Base-by-base conservation (phyloP, 2,797 vertebrate genomes). In the Sternarchorhynchus goeldii region DNA sequence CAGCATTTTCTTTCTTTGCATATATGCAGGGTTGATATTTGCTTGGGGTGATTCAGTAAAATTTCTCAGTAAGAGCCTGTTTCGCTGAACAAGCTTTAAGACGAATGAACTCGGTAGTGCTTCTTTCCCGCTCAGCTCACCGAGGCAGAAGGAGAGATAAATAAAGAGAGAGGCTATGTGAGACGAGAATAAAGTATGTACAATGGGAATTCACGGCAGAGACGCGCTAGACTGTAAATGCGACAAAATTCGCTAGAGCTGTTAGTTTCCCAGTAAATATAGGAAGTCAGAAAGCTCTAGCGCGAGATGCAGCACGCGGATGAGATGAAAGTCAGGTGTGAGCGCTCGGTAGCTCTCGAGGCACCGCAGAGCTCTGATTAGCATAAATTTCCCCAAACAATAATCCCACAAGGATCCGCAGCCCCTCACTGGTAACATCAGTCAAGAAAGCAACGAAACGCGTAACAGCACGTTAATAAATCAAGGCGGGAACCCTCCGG, bases 21-120 rank as follows among this genome's bases (percentile, higher is more conserved):
- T 39, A 7, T 31, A 71, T 20, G 60, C 32, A 45, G 29, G n/a
- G 18, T 31, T 72, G 76, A 83, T 83, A 69, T 82, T 83, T 83
- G 84, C 87, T 85, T 85, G 84, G 83, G 85, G 86, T 90, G 89
- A 91, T 89, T 91, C 88, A 90, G 88, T 89, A 89, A 84, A 91
- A 89, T 85, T 81, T 85, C 77, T 56, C 6, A 12, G 34, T 58
- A 58, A 57, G 31, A 67, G 66, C 29, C 36, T 34, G 58, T 65
- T 71, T 29, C 20, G 36, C 68, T 50, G 78, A 73, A 60, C 84
- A 84, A 82, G 84, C 75, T 85, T 81, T 85, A 81, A 84, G 75
- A 78, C 85, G 82, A 45, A 41, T 57, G 3, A 71, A 39, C 36
- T 59, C 53, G 2, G 10, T 25, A 25, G 25, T 57, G 84, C 84